Conservation (phyloP, 2,888 invertebrate species). For the Atethmia centrago region DNA sequence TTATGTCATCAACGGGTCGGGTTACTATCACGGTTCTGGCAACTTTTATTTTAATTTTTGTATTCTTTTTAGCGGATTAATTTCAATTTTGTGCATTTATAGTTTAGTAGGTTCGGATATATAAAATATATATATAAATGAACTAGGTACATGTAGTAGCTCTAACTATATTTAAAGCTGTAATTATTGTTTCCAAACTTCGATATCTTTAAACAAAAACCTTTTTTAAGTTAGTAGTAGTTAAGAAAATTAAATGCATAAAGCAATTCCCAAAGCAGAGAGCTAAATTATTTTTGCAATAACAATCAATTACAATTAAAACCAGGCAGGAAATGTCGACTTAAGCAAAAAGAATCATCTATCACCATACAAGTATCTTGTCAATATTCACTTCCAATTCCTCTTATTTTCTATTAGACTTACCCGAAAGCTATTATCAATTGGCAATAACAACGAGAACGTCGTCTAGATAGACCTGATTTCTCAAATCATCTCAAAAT, state of each 20-base stretch:
- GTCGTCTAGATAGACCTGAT: neutral
- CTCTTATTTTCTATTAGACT: neutral
- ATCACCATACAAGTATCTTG: neutral
- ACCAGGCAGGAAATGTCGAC: slow-evolving; percentile 4
- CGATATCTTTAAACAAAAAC: neutral
- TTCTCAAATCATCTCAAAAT: neutral
- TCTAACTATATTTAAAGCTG: neutral
- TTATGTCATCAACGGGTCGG: slow-evolving; percentile 72
- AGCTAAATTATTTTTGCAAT: slow-evolving; percentile 5
- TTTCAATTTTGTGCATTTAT: neutral
- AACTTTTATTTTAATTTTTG: slow-evolving; percentile 5
- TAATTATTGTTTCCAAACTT: neutral
- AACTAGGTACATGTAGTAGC: neutral
- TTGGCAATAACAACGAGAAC: neutral
- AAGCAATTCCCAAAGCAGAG: neutral
- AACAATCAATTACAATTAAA: slow-evolving; percentile 20
- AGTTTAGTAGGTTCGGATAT: neutral
- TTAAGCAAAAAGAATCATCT: slow-evolving; percentile 30
- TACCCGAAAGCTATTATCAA: neutral
- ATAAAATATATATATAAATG: neutral
- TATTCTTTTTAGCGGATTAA: neutral
- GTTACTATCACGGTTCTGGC: slow-evolving; percentile 38
- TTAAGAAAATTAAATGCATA: neutral
- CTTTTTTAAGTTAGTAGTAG: no score
- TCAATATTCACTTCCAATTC: neutral